These are phyloP conservation scores for Thymelicus lineola DNA, from an alignment of 2,888 invertebrate genomes.

Conservation along the genomic window DNA sequence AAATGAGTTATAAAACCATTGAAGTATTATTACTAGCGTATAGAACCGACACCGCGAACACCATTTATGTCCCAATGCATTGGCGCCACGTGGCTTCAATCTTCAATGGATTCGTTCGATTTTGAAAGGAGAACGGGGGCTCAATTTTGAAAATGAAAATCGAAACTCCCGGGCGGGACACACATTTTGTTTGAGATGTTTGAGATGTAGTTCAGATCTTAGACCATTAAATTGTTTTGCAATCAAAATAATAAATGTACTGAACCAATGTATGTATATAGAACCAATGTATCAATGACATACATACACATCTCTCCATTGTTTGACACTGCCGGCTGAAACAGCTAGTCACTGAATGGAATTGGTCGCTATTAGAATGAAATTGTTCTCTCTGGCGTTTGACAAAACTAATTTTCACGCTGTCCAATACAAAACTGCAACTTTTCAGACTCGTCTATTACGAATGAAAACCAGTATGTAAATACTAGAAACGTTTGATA, in stretches of 20 bases:
- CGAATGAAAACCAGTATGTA: conserved; percentile 6
- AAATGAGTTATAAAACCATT: too few species aligned
- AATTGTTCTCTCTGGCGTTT: conserved; percentile 35
- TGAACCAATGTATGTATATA: not conserved
- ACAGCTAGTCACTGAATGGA: conserved; percentile 17
- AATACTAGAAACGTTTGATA: not conserved
- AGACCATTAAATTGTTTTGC: too few species aligned
- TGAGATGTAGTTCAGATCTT: too few species aligned
- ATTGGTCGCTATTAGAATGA: conserved; percentile 34
- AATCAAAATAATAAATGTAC: not conserved
- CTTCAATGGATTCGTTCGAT: too few species aligned
- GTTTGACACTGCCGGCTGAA: conserved; percentile 6
- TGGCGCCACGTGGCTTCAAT: too few species aligned
- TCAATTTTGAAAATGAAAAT: too few species aligned
- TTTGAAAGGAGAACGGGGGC: too few species aligned
- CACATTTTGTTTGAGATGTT: too few species aligned
- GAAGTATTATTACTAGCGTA: too few species aligned
- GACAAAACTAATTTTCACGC: conserved; percentile 36
- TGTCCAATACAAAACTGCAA: conserved; percentile 33
- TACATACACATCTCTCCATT: not conserved
- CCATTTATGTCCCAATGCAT: too few species aligned
- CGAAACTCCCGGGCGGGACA: too few species aligned
- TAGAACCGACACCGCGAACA: too few species aligned
- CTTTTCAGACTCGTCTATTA: conserved; percentile 16
- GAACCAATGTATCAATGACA: not conserved